These are phyloP conservation scores for Ectemnius cavifrons DNA, from an alignment of 2,888 invertebrate species.

Conservation along the genomic window DNA sequence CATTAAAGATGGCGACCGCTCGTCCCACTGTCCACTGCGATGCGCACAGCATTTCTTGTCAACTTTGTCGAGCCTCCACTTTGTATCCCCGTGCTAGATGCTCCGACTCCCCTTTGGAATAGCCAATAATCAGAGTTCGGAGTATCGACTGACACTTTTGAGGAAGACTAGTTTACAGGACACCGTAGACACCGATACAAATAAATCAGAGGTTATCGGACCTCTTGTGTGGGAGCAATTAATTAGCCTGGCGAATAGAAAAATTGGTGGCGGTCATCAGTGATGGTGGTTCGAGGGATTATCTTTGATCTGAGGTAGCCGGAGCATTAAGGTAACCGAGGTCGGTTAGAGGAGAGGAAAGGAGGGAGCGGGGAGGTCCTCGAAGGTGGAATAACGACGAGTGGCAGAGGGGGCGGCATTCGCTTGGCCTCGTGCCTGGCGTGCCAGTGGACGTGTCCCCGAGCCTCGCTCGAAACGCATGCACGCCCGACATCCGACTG, in stretches of 20 bases:
- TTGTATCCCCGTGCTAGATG: too few relatives aligned
- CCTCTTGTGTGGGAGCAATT: slow-evolving; percentile 15
- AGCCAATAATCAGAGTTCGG: too few relatives aligned
- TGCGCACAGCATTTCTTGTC: slow-evolving; percentile 51
- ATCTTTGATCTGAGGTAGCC: slow-evolving; percentile 34
- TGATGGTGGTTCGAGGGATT: slow-evolving; percentile 20
- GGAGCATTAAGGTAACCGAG: slow-evolving; percentile 20
- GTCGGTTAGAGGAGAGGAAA: slow-evolving; percentile 7
- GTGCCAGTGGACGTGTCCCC: slow-evolving; percentile 70
- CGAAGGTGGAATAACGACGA: slow-evolving; percentile 12
- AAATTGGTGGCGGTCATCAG: slow-evolving; percentile 27
- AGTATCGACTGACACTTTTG: too few relatives aligned
- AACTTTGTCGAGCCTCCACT: slow-evolving; percentile 1
- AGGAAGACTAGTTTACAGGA: too few relatives aligned
- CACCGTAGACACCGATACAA: slow-evolving; percentile 1
- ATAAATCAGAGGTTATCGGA: slow-evolving; percentile 8
- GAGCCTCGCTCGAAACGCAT: slow-evolving; percentile 57
- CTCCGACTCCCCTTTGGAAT: too few relatives aligned
- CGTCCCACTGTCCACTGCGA: slow-evolving; percentile 22
- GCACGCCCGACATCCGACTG: slow-evolving; percentile 68
- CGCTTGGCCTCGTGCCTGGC: slow-evolving; percentile 71
- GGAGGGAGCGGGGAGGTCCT: slow-evolving; percentile 32
- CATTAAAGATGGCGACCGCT: slow-evolving; percentile 73
- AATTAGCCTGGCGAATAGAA: slow-evolving; percentile 36
- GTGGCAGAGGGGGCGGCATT: slow-evolving; percentile 58